Evolutionary conservation across 2,888 invertebrate species (phyloP).

Genomic region (Drosophila meridiana): DNA sequence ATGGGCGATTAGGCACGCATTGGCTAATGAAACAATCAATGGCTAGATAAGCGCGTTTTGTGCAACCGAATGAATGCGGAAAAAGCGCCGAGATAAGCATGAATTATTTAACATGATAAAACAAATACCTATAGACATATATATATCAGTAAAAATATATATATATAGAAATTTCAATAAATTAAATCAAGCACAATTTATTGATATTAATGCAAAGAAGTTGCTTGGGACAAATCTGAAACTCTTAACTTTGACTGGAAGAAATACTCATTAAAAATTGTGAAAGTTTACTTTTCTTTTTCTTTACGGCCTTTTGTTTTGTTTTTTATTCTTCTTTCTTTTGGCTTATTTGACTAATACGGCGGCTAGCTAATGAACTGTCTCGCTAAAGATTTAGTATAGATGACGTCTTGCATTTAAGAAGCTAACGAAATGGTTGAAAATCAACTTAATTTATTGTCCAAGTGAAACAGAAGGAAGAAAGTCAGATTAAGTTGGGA

Average conservation of each 20-base stretch:
- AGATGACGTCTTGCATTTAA: conserved; percentile 26
- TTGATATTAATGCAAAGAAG: conserved; percentile 53
- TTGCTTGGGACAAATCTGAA: conserved; percentile 23
- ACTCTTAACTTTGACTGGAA: background rate
- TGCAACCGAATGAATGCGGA: conserved; percentile 63
- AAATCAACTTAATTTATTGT: background rate
- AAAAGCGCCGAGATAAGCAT: conserved; percentile 34
- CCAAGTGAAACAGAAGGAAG: background rate
- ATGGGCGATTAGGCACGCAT: conserved; percentile 48
- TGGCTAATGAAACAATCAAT: conserved; percentile 20
- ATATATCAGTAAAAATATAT: background rate
- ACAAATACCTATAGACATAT: background rate
- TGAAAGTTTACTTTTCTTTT: conserved; percentile 77
- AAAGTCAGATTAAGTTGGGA: background rate
- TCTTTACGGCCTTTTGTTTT: conserved; percentile 23
- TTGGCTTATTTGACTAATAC: conserved; percentile 32
- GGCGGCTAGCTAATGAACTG: conserved; percentile 65
- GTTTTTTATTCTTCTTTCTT: background rate
- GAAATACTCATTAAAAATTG: conserved; percentile 62
- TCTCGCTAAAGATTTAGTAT: conserved; percentile 41
- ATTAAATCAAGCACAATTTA: conserved; percentile 66
- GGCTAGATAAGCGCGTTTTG: conserved; percentile 35
- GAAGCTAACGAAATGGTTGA: conserved; percentile 20
- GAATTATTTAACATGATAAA: conserved; percentile 23
- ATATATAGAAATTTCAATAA: conserved; percentile 61